These are phyloP conservation scores for Todiramphus saurophagus DNA, from an alignment of 2,113 vertebrate species.

Conservation along the genomic window DNA sequence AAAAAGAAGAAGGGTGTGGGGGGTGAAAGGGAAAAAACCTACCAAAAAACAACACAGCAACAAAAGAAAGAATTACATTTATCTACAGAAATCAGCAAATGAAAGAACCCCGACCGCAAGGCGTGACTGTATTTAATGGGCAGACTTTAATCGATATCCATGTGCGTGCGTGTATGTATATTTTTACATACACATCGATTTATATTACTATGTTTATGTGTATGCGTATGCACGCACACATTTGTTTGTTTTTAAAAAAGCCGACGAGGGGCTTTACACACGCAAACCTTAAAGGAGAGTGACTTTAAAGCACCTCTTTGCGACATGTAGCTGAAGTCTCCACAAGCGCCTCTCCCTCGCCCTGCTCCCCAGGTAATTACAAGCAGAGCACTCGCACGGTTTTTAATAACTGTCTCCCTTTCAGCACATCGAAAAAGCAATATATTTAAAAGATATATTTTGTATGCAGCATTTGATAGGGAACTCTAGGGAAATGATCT, in stretches of 20 bases:
- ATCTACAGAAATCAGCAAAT: not conserved
- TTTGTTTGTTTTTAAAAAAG: not conserved
- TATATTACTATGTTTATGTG: too few species aligned
- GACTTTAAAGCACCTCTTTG: not conserved
- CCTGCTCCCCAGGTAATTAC: not conserved
- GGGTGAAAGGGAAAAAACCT: fast-evolving
- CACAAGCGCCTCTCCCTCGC: not conserved
- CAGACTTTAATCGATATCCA: not conserved
- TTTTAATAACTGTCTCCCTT: slow-evolving; percentile 47
- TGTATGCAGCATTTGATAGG: not conserved
- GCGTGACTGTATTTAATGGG: not conserved
- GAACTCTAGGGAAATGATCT: not conserved
- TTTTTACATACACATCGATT: not conserved
- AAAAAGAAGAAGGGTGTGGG: fast-evolving
- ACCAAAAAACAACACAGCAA: too few species aligned
- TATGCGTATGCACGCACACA: not conserved
- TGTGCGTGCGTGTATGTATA: too few species aligned
- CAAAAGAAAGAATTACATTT: not conserved
- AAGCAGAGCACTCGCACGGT: slow-evolving; percentile 1
- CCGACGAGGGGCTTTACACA: not conserved
- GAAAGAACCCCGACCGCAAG: not conserved
- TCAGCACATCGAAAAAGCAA: slow-evolving; percentile 19
- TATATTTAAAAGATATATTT: slow-evolving; percentile 15
- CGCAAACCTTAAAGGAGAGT: not conserved
- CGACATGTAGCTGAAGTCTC: not conserved